Conservation (phyloP, 2,113 vertebrate species). For the Pelvicachromis taeniatus region DNA sequence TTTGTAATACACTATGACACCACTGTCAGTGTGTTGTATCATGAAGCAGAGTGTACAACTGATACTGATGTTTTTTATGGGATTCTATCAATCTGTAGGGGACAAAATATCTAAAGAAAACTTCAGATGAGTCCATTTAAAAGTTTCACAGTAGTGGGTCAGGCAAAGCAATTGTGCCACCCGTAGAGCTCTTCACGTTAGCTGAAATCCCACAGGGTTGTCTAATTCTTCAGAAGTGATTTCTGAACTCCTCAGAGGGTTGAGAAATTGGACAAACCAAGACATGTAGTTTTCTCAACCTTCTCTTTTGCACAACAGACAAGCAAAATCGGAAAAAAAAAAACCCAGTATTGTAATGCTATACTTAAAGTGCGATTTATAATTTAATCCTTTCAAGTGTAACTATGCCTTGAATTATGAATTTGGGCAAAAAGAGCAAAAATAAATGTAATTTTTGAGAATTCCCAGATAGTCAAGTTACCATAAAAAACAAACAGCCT, state of each 20-base stretch:
- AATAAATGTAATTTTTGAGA: background rate
- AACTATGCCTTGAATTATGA: background rate
- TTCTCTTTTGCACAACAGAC: background rate
- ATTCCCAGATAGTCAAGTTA: background rate
- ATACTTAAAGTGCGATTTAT: background rate
- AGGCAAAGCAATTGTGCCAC: background rate
- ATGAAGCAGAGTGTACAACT: background rate
- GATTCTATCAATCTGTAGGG: background rate
- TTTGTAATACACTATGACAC: background rate
- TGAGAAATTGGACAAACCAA: background rate
- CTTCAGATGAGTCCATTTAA: background rate
- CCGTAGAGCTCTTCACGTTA: background rate
- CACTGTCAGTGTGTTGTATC: background rate
- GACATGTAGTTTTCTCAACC: background rate
- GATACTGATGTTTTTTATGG: background rate
- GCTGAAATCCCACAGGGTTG: background rate
- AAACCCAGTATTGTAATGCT: background rate
- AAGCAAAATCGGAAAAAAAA: background rate
- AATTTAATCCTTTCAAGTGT: background rate
- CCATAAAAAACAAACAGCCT: background rate
- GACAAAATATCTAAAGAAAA: background rate
- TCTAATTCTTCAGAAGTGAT: background rate
- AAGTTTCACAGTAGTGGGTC: background rate
- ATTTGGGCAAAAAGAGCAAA: background rate
- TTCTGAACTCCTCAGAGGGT: background rate